A percentile compares a stretch with the other conserved stretches of the same genome.
Conservation (phyloP, 2,797 vertebrate species). For the Coregonus sp. region DNA sequence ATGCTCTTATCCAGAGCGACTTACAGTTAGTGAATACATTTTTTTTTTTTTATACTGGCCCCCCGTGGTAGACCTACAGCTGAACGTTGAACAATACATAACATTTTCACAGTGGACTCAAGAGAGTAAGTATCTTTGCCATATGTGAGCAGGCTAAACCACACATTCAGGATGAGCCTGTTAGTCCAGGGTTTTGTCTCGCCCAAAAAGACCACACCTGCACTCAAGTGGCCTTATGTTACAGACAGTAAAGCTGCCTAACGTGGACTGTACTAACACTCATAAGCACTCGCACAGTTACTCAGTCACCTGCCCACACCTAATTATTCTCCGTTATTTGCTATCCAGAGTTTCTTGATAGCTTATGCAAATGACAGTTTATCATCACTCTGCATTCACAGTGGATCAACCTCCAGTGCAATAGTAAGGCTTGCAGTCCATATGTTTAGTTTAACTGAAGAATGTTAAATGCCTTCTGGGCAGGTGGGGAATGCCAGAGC, state of each 20-base stretch:
- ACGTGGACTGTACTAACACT: not conserved
- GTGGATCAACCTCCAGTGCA: constrained; percentile 16
- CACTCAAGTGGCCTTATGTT: not conserved
- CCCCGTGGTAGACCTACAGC: not conserved
- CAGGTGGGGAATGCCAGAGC: not conserved
- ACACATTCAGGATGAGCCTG: not conserved
- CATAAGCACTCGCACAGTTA: not conserved
- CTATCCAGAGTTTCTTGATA: not conserved
- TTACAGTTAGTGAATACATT: too few species aligned
- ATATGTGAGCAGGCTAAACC: not conserved
- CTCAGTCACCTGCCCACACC: not conserved
- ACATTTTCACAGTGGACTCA: not conserved
- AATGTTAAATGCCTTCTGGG: not conserved
- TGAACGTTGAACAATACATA: not conserved
- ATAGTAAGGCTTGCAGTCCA: not conserved
- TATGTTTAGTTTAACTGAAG: not conserved
- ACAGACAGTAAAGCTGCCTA: constrained; percentile 1
- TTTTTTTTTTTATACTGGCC: too few species aligned
- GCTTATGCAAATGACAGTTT: constrained; percentile 4
- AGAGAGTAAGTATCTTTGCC: not conserved
- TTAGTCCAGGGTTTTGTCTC: not conserved
- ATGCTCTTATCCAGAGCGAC: too few species aligned
- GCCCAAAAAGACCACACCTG: not conserved
- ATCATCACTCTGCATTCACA: constrained; percentile 10
- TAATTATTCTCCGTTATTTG: constrained; percentile 40